A percentile compares a stretch with the other conserved stretches of the same genome.
These are phyloP conservation scores for Cervus canadensis DNA, from an alignment of 2,113 vertebrate species.

Conservation along the genomic window DNA sequence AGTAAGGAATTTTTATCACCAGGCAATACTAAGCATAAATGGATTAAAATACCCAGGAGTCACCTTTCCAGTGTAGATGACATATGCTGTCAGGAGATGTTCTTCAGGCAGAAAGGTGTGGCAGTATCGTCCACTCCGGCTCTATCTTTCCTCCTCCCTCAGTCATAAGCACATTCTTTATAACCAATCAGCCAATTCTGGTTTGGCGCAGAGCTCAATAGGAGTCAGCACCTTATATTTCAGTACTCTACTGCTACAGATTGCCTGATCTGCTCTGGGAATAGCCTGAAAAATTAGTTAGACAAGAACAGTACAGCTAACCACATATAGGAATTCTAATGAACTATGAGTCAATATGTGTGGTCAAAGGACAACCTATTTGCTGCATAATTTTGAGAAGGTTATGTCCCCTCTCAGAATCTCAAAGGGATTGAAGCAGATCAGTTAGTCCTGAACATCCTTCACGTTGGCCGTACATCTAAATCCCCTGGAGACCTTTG, in stretches of 20 bases:
- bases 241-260: not conserved
- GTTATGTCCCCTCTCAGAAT: not conserved
- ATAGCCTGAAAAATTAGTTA: not conserved
- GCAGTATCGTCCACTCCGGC: not conserved
- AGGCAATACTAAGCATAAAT: not conserved
- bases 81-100: not conserved
- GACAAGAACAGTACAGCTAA: conserved; percentile 26
- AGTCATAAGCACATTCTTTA: not conserved
- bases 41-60: not conserved
- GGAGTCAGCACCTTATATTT: not conserved
- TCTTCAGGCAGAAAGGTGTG: not conserved
- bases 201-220: not conserved
- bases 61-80: not conserved
- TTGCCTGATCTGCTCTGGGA: not conserved
- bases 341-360: not conserved
- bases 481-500: not conserved
- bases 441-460: not conserved
- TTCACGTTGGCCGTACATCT: not conserved
- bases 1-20: not conserved
- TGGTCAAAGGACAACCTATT: not conserved
- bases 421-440: not conserved
- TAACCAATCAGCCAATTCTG: not conserved
- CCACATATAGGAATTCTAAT: not conserved
- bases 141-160: not conserved
- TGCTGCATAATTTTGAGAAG: not conserved